Percentiles rank a stretch among this genome's conserved stretches.
phyloP scores from a whole-genome alignment of 1,140 invertebrate genomes.

The Lycorma delicatula region DNA sequence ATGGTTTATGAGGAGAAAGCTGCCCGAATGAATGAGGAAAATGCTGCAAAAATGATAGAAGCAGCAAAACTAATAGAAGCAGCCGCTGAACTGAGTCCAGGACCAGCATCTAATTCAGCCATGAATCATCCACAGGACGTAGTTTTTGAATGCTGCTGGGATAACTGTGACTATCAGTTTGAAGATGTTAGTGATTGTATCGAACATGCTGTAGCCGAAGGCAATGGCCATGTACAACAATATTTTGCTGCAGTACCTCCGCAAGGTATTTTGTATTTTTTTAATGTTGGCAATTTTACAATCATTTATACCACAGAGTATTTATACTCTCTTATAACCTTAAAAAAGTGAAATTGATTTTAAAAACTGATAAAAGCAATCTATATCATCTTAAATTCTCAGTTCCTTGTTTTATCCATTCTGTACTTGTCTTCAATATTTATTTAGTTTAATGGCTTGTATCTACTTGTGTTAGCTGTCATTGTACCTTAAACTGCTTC shows the following conservation, averaged over 20 bases:
- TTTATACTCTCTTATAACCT: too few relatives aligned
- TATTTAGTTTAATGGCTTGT: too few relatives aligned
- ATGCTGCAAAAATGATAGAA: conserved; percentile 45
- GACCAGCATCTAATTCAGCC: background rate
- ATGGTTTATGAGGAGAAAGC: conserved; percentile 90
- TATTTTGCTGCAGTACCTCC: conserved; percentile 38
- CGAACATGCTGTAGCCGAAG: conserved; percentile 78
- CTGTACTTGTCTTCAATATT: too few relatives aligned
- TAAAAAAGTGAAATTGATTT: too few relatives aligned
- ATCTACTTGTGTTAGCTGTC: too few relatives aligned
- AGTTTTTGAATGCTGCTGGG: conserved; percentile 85
- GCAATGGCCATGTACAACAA: conserved; percentile 48
- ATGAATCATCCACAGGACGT: conserved; percentile 37
- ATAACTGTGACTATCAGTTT: conserved; percentile 87
- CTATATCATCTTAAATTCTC: too few relatives aligned
- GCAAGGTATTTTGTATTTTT: too few relatives aligned
- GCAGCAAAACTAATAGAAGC: conserved; percentile 22
- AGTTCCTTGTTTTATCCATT: too few relatives aligned
- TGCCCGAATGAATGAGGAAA: conserved; percentile 77
- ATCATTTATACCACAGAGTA: too few relatives aligned
- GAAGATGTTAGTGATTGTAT: conserved; percentile 82
- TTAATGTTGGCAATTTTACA: too few relatives aligned
- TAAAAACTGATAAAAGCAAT: too few relatives aligned
- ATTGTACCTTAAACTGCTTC: too few relatives aligned
- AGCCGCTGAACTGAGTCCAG: background rate